phyloP scores from a whole-genome alignment of 1,140 invertebrate genomes.

The Ceratina calcarata region DNA sequence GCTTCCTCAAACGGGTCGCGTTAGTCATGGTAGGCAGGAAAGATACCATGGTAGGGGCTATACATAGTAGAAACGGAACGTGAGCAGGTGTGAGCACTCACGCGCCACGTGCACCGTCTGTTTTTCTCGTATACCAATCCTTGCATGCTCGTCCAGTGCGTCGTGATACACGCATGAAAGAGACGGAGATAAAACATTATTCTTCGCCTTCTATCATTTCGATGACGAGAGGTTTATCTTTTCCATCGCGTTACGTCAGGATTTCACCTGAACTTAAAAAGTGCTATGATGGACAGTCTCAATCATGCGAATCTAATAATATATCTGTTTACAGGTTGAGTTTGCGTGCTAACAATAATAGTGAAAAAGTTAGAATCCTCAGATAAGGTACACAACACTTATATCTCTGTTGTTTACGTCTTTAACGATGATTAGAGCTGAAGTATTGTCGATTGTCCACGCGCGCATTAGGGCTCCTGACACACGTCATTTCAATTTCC shows the following conservation, averaged over 20 bases:
- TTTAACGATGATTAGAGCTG: too few relatives aligned
- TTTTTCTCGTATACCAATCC: conserved; percentile 51
- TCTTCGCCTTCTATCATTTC: conserved; percentile 6
- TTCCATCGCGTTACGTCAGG: not conserved
- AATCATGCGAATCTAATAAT: too few relatives aligned
- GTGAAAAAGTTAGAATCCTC: too few relatives aligned
- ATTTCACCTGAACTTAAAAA: not conserved
- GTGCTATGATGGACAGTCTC: too few relatives aligned
- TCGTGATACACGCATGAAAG: conserved; percentile 40
- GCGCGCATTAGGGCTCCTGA: too few relatives aligned
- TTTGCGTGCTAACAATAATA: too few relatives aligned
- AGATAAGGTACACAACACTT: too few relatives aligned
- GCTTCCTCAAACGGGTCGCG: conserved; percentile 31
- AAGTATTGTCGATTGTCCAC: too few relatives aligned
- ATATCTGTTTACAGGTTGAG: too few relatives aligned
- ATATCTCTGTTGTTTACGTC: too few relatives aligned
- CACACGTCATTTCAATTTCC: too few relatives aligned
- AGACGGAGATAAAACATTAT: conserved; percentile 8
- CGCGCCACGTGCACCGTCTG: conserved; percentile 58
- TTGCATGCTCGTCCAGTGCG: conserved; percentile 24
- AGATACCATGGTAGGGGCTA: conserved; percentile 33
- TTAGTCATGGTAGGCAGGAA: conserved; percentile 50
- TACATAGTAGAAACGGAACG: conserved; percentile 40
- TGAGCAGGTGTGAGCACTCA: conserved; percentile 51
- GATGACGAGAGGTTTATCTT: not conserved